Base-by-base conservation (phyloP, 2,797 vertebrate species). In the Gymnothorax javanicus region DNA sequence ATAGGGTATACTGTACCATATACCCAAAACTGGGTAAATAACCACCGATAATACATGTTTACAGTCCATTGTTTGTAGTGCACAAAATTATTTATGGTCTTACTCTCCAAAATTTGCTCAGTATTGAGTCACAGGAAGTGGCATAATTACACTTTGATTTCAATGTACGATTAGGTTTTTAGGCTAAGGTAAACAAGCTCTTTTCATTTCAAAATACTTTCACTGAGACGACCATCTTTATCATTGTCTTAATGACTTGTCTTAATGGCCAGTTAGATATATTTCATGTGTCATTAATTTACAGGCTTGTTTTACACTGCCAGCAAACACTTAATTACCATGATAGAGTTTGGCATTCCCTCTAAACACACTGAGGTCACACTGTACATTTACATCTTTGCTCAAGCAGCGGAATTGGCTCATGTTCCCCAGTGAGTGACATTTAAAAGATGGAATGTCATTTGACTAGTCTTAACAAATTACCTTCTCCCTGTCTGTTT, bases 1-100 rank as follows among this genome's bases (percentile, higher is more conserved):
- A 92, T 92, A 94, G 33, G 33, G 33, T 43, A 43, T 43, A 2
- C 33, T 43, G 33, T 43, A 43, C 33, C 33, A 43, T 43, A 43
- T 43, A 43, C 33, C 33, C 33, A 43, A 43, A 43, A 43, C 33
- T 43, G 33, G 33, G 33, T 43, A 43, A 2, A 43, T 43, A 43
- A 43, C 33, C 33, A 43, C 33, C 33, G 33, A 43, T 43, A 43
- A 43, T 43, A 43, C 89, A 90, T 93, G 93, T 92, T 93, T 93
- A 94, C 92, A 91, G 89, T 90, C 86, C 90, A 91, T 90, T 87
- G 86, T 87, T 87, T 88, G 91, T 83, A 91, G 85, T 90, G 71
- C 90, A 54, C 9, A 87, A 58, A 88, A 73, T 69, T 87, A 90
- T n/a, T 0, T 52, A 2, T 90, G 87, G 90, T 89, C 84, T 64